Percentiles rank a stretch among this genome's conserved stretches.
phyloP scores from a whole-genome alignment of 2,113 vertebrate species.

The Australoheros scitulus region DNA sequence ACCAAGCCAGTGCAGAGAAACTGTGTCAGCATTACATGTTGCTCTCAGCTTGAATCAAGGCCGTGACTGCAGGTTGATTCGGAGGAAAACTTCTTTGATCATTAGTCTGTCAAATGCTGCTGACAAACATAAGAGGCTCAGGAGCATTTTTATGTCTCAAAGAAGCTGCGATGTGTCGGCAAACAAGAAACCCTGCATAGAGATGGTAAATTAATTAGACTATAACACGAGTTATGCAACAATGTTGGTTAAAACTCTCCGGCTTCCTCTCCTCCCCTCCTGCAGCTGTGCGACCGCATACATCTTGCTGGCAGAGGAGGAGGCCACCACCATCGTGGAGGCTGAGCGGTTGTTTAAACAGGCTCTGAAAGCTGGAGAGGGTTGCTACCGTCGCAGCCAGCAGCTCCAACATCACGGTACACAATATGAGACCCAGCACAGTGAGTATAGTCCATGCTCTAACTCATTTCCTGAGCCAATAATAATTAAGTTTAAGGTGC shows the following conservation, averaged over 20 bases:
- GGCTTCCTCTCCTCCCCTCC: neutral
- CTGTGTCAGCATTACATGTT: neutral
- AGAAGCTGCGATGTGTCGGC: neutral
- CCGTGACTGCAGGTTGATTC: constrained; percentile 3
- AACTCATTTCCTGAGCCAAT: neutral
- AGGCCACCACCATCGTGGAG: constrained; percentile 97
- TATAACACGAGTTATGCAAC: too few species aligned
- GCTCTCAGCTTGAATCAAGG: constrained; percentile 7
- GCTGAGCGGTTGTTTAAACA: constrained; percentile 97
- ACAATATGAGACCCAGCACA: constrained; percentile 97
- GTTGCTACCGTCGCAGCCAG: constrained; percentile 94
- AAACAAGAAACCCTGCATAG: neutral
- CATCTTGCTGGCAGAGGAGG: constrained; percentile 97
- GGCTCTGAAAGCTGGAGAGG: constrained; percentile 93
- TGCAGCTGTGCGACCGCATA: constrained; percentile 94
- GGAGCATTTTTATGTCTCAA: neutral
- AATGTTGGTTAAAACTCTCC: neutral
- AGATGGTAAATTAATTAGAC: neutral
- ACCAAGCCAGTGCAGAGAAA: neutral
- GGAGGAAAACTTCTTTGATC: constrained; percentile 29
- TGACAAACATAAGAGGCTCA: neutral
- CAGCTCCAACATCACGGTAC: constrained; percentile 94
- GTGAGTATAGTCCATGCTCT: constrained; percentile 78
- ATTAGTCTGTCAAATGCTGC: constrained; percentile 7
- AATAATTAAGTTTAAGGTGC: neutral